Percentiles rank a stretch among this genome's conserved stretches.
phyloP scores from a whole-genome alignment of 2,797 vertebrate species.

The Chrysocyon brachyurus region DNA sequence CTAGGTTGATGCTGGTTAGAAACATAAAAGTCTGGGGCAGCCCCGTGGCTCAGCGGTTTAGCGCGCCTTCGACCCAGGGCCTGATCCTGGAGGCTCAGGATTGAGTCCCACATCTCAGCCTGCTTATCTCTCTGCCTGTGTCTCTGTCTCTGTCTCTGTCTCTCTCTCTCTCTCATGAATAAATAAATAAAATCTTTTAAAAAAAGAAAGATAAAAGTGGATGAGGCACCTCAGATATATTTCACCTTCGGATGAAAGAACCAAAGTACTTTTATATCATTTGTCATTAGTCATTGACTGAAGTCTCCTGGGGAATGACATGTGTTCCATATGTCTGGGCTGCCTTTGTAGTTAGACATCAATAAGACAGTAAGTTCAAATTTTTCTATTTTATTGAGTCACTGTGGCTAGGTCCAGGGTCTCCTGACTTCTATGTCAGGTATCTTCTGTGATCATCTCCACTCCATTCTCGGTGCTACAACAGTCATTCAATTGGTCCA shows the following conservation, averaged over 20 bases:
- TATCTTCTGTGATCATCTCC: not conserved
- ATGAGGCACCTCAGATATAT: not conserved
- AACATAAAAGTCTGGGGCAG: not conserved
- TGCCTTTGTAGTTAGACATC: not conserved
- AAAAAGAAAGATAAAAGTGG: not conserved
- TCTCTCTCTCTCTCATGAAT: no score
- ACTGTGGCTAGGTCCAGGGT: not conserved
- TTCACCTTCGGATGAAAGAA: not conserved
- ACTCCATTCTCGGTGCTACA: fast-evolving
- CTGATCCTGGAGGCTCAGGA: no score
- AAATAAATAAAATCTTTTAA: no score
- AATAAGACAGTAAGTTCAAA: not conserved
- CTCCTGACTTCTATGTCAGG: not conserved
- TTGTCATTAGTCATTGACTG: not conserved
- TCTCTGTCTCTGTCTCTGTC: no score
- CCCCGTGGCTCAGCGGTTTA: no score
- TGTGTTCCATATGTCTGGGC: not conserved
- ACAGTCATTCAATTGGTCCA: not conserved
- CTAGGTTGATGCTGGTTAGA: not conserved
- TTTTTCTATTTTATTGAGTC: not conserved
- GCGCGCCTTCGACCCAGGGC: no score
- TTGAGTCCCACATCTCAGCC: no score
- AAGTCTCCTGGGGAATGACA: not conserved
- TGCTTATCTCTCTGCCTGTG: no score
- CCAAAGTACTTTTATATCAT: not conserved